Evolutionary conservation across 2,888 invertebrate genomes (phyloP), one percentile per base, ranked within the genome.

Genomic region (Drosophila nigricruria): DNA sequence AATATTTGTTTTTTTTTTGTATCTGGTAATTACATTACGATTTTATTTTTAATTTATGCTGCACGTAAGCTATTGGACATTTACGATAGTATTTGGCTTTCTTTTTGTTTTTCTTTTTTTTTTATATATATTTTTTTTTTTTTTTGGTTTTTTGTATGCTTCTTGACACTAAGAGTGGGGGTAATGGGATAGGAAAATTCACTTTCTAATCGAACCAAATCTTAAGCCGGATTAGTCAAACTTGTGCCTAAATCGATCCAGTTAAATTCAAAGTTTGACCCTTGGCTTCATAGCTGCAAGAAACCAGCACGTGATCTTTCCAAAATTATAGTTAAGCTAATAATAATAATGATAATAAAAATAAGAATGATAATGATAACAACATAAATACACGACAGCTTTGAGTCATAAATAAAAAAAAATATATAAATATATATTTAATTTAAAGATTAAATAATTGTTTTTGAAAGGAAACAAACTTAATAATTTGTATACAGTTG

Each of bases 31-130:
- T 69, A 65, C 1, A n/a, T 50, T 50, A 50, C 8, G 67, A 62
- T 79, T 79, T 69, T 14, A 61, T 66, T 75, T 79, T 66, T 70
- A 47, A 79, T 59, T 45, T 71, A 81, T 73, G 34, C 10, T 43
- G 58, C 49, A 70, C 54, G 62, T 70, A 40, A 69, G 54, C 71
- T 59, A 60, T 82, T 82, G 88, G 82, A 82, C 82, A 82, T 85
- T 88, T 70, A 69, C 64, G 67, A 79, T 61, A 73, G 58, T 67
- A 60, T 82, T 81, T 83, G 59, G 64, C 69, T 79, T 82, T 60
- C 36, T 40, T 54, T 30, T 61, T 73, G n/a, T 30, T 30, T 8
- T 30, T 30, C 6, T 8, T 30, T 30, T 30, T 23, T 73, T 43
- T 54, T 20, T 40, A 18, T 1, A 9, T 20, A 18, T 42, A 50